Conservation (phyloP, 2,797 vertebrate species). For the Cryptoprocta ferox region DNA sequence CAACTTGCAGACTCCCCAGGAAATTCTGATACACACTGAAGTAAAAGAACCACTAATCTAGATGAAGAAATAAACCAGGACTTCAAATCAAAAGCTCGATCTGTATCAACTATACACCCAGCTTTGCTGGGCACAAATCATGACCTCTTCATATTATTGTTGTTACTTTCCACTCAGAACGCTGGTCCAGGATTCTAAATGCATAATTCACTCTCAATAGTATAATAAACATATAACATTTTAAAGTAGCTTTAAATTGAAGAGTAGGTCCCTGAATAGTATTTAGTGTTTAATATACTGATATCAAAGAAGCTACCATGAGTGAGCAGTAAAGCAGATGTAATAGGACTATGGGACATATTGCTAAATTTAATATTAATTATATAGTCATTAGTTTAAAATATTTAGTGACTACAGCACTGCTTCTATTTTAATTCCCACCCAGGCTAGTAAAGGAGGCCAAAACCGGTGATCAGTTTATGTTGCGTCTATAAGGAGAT, state of each 20-base stretch:
- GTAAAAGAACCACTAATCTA: neutral
- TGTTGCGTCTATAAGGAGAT: neutral
- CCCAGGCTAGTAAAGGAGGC: constrained; percentile 4
- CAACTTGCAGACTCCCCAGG: neutral
- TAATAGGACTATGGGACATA: neutral
- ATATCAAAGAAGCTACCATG: neutral
- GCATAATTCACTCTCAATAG: neutral
- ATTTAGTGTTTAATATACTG: constrained; percentile 11
- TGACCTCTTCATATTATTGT: neutral
- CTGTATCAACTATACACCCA: neutral
- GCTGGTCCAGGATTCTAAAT: neutral
- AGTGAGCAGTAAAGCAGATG: neutral
- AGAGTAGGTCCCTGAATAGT: neutral
- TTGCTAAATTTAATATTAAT: neutral
- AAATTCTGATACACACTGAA: neutral
- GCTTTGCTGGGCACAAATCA: neutral
- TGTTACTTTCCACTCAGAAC: constrained; percentile 21
- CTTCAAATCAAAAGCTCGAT: neutral
- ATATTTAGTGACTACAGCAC: constrained; percentile 30
- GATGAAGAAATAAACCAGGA: neutral
- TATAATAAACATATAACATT: neutral
- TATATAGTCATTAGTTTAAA: neutral
- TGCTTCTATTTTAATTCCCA: constrained; percentile 18
- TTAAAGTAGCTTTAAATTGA: neutral
- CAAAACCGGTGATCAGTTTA: neutral